Base-by-base conservation (phyloP, 2,113 vertebrate species). In the Nibea albiflora region DNA sequence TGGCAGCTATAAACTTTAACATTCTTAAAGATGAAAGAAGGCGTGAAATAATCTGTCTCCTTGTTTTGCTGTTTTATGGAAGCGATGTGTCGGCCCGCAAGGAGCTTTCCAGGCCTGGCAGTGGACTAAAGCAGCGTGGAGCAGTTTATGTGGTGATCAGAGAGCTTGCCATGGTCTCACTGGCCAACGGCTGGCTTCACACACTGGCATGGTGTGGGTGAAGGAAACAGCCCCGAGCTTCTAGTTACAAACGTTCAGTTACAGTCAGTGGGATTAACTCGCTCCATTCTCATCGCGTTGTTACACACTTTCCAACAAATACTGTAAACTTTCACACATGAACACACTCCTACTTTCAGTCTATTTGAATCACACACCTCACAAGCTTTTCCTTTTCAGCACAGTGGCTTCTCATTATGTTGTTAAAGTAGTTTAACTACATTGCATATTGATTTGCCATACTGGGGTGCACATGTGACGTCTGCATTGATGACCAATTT, bases 41-140 rank as follows among this genome's bases (percentile, higher is more conserved):
- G n/a, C 42, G 22, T 44, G 26, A 77, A 81, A 66, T 19, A 39
- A 66, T 62, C 46, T 7, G 16, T 47, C 28, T 64, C 26, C 2
- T 3, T 1, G 71, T 70, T 78, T 54, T 31, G 31, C 39, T 66
- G 72, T 57, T 73, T 64, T 17, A 12, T 73, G 56, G 72, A 49
- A 39, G 61, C 7, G 10, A 14, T 49, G 58, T 60, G 74, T 77
- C n/a, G 22, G 35, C 60, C 80, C 14, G 52, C 11, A 26, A 19
- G 52, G 39, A 15, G 56, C 46, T 11, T 17, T 77, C 56, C 74
- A 72, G 78, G 69, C 42, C 67, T 83, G 76, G 65, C 80, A 53
- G 17, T 0, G 7, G 53, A 44, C 60, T 61, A 61, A 78, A 78
- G 68, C 35, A 1, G 20, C 14, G 11, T 15, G 52, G 14, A 65